A percentile compares a stretch with the other conserved stretches of the same genome.
These are phyloP conservation scores for Macrochelys suwanniensis DNA, from an alignment of 2,797 vertebrate genomes.

Conservation along the genomic window DNA sequence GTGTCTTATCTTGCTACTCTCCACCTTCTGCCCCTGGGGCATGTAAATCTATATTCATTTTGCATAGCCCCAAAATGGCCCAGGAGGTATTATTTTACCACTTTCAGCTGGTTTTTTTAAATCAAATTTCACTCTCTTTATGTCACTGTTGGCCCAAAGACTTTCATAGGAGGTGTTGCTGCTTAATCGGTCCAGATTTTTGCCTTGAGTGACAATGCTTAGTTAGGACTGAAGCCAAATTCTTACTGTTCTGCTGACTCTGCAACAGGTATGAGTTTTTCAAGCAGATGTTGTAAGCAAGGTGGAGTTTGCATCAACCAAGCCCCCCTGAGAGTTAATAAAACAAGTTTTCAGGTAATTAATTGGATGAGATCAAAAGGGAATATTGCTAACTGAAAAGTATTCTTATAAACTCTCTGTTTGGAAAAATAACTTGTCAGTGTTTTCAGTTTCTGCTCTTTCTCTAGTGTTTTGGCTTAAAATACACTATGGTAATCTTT, in stretches of 20 bases:
- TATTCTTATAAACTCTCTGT: constrained; percentile 12
- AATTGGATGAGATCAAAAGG: constrained; percentile 53
- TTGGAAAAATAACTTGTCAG: not conserved
- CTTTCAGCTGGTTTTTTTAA: not conserved
- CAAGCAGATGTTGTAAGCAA: constrained; percentile 71
- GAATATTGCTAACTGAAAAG: constrained; percentile 48
- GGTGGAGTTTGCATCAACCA: constrained; percentile 74
- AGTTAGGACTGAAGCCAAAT: constrained; percentile 45
- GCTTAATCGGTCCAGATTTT: constrained; percentile 20
- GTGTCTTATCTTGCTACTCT: not conserved
- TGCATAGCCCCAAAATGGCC: not conserved
- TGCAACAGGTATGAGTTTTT: constrained; percentile 61
- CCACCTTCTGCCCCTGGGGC: not conserved
- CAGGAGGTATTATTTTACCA: not conserved
- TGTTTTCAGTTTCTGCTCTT: not conserved
- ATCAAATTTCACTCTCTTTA: not conserved
- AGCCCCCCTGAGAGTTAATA: constrained; percentile 70
- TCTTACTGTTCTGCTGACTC: constrained; percentile 36
- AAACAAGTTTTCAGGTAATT: constrained; percentile 61
- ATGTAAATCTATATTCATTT: not conserved
- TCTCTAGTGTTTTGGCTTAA: constrained; percentile 20
- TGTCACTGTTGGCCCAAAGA: not conserved
- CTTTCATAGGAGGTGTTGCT: constrained; percentile 21
- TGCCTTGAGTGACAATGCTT: constrained; percentile 54
- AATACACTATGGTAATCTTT: not conserved